Base-by-base conservation (phyloP, 2,113 vertebrate species). In the Uropsilus gracilis region DNA sequence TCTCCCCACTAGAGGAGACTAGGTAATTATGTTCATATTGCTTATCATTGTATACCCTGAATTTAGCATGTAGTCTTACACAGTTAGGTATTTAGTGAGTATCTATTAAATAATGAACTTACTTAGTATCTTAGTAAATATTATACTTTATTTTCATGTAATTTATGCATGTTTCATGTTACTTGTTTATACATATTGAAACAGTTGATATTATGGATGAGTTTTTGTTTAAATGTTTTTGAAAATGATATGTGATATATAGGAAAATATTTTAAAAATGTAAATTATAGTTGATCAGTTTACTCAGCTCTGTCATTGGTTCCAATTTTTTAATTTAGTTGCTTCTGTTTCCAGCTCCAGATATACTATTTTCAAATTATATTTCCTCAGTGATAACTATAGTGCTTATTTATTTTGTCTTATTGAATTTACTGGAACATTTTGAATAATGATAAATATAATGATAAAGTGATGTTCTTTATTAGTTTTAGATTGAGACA, bases 381-480 rank as follows among this genome's bases (percentile, higher is more conserved):
- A 59, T 71, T 84, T 78, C 16, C 24, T 53, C 26, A 78, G 2
- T 55, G 3, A 61, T 80, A 66, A 53, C 30, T 72, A 46, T 53
- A 44, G 11, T 6, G 12, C 42, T 78, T 42, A 26, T 24, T 39
- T 69, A 10, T 89, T 50, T 84, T 72, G 18, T 39, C 55, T 55
- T 63, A 28, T 28, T 82, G 37, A 8, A 32, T 87, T 59, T 87
- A 9, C 28, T 87, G 59, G 57, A 82, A 75, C 32, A 90, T 75
- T 91, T 82, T 87, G 48, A 82, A 76, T 50, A 82, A 42, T 59
- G 8, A 18, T 84, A 83, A 86, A 72, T 85, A 80, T 76, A 71
- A 61, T 80, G 48, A 1, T 86, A 16, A 37, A 61, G 10, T 64
- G 17, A 80, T 72, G 6, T 16, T 86, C 42, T 76, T n/a, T n/a